A percentile compares a stretch with the other conserved stretches of the same genome.
Conservation (phyloP, 2,797 vertebrate genomes). For the Rhinogobio ventralis region DNA sequence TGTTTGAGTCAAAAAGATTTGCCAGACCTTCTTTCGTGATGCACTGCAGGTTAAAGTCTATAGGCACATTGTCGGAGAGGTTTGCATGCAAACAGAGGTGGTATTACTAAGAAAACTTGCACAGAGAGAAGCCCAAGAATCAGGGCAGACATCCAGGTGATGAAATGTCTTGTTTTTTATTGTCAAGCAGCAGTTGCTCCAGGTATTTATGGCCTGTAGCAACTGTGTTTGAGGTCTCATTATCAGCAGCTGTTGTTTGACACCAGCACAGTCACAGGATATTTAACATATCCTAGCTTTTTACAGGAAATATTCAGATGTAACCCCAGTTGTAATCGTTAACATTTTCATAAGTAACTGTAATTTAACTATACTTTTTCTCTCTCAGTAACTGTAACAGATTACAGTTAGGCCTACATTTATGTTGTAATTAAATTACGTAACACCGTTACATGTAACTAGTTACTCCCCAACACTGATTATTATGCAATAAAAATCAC, state of each 20-base stretch:
- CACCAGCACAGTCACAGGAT: no score
- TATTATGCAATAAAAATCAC: no score
- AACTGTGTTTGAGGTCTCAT: background rate
- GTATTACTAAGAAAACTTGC: background rate
- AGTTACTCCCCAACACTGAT: no score
- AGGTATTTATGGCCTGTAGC: constrained; percentile 6
- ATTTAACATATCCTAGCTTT: no score
- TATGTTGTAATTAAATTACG: no score
- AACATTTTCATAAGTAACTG: no score
- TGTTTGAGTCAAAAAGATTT: constrained; percentile 7
- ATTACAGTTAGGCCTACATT: no score
- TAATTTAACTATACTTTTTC: no score
- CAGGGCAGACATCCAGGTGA: constrained; percentile 9
- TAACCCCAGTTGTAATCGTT: no score
- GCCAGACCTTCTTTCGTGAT: background rate
- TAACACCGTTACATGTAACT: no score
- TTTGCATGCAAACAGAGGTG: background rate
- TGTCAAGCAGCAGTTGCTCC: background rate
- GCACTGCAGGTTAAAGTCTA: background rate
- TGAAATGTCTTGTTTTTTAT: background rate
- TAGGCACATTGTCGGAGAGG: background rate
- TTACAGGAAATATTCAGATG: no score
- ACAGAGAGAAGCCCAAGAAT: background rate
- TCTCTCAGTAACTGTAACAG: no score
- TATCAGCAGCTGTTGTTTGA: constrained; percentile 20